phyloP scores from a whole-genome alignment of 2,888 invertebrate species.

The Odontothrips loti region DNA sequence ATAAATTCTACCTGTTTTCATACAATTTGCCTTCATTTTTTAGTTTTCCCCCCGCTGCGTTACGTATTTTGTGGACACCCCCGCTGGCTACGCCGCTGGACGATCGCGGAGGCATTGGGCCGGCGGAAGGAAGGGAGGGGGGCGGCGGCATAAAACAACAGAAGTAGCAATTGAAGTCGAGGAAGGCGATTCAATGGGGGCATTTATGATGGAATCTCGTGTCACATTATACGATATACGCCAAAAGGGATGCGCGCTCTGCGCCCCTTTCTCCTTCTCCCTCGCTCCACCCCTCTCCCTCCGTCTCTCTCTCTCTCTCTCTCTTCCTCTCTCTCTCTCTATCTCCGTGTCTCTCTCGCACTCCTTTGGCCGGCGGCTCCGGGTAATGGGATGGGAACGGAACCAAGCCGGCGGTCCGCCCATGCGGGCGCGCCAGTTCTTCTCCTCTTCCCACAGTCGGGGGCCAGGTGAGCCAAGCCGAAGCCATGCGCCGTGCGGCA shows the following conservation, averaged over 20 bases:
- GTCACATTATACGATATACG: conserved; percentile 26
- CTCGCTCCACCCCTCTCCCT: conserved; percentile 7
- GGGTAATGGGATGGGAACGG: too few species aligned
- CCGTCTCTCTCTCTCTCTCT: conserved; percentile 19
- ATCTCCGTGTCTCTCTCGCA: not conserved
- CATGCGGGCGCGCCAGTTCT: too few species aligned
- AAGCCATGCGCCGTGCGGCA: too few species aligned
- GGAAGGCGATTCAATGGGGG: not conserved
- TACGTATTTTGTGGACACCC: too few species aligned
- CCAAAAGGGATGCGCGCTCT: not conserved
- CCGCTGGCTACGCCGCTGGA: not conserved
- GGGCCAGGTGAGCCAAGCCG: too few species aligned
- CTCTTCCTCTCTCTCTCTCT: not conserved
- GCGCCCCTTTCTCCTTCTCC: not conserved
- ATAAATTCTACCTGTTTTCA: too few species aligned
- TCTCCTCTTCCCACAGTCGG: too few species aligned
- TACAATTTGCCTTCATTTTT: too few species aligned
- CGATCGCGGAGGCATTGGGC: not conserved
- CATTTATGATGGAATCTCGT: conserved; percentile 25
- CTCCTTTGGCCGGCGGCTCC: too few species aligned
- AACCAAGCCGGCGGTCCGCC: too few species aligned
- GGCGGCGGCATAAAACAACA: conserved; percentile 1
- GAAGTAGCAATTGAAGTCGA: conserved; percentile 22
- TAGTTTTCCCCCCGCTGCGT: too few species aligned
- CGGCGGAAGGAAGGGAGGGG: not conserved